These are phyloP conservation scores for Callorhinus ursinus DNA, from an alignment of 2,113 vertebrate genomes.

Conservation along the genomic window DNA sequence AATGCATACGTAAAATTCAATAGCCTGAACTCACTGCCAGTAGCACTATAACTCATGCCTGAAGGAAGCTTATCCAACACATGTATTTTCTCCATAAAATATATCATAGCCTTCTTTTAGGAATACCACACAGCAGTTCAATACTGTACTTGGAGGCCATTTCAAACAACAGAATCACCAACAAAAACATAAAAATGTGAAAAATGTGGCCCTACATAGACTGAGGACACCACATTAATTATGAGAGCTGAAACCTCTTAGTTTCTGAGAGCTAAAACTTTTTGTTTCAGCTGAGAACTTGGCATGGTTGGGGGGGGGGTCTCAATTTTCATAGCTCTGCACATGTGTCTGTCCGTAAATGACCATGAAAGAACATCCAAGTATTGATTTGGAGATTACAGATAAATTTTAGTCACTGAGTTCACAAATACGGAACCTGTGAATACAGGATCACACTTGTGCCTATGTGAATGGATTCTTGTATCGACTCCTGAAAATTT, in stretches of 20 bases:
- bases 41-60: not conserved
- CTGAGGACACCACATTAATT: not conserved
- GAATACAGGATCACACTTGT: not conserved
- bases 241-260: not conserved
- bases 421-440: not conserved
- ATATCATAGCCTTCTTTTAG: not conserved
- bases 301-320: fast-evolving
- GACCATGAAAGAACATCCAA: too few species aligned
- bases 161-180: not conserved
- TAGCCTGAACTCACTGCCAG: not conserved
- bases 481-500: not conserved
- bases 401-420: not conserved
- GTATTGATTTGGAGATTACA: not conserved
- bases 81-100: not conserved
- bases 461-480: not conserved
- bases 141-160: not conserved
- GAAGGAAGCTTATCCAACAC: not conserved
- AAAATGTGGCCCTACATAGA: not conserved
- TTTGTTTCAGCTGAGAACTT: not conserved
- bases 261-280: not conserved
- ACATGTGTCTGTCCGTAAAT: fast-evolving
- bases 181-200: not conserved
- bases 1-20: not conserved
- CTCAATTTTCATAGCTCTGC: not conserved
- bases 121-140: not conserved